A percentile compares a stretch with the other conserved stretches of the same genome.
phyloP scores from a whole-genome alignment of 2,797 vertebrate species.

The Takifugu ocellatus region DNA sequence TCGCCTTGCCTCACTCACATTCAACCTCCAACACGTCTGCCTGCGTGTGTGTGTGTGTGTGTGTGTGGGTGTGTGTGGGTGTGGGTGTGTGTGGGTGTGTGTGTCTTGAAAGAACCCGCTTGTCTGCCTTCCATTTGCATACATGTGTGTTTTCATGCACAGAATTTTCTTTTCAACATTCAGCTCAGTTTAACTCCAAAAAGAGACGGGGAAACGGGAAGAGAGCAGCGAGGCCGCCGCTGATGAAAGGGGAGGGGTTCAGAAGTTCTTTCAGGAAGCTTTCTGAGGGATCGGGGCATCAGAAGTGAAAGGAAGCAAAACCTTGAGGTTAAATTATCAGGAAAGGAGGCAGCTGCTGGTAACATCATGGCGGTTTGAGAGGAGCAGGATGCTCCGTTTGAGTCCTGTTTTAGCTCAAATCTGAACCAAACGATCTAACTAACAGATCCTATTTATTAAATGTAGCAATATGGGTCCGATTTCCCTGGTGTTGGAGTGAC shows the following conservation, averaged over 20 bases:
- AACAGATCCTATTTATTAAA: too few species aligned
- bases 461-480: too few species aligned
- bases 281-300: slow-evolving; percentile 1
- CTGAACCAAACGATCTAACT: too few species aligned
- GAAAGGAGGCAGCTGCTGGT: not conserved
- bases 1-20: slow-evolving; percentile 46
- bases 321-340: slow-evolving; percentile 27
- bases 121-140: slow-evolving; percentile 9
- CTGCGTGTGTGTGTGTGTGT: slow-evolving; percentile 9
- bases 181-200: not conserved
- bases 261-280: slow-evolving; percentile 9
- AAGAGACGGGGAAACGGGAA: slow-evolving; percentile 2
- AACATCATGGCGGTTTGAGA: not conserved
- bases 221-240: not conserved
- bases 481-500: too few species aligned
- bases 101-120: slow-evolving; percentile 2
- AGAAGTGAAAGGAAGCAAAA: slow-evolving; percentile 13
- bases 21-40: slow-evolving; percentile 45
- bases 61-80: slow-evolving; percentile 10
- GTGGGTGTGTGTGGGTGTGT: slow-evolving; percentile 7
- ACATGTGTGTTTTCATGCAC: not conserved
- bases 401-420: too few species aligned
- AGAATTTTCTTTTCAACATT: not conserved
- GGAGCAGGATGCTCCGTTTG: not conserved
- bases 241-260: not conserved